Percentiles rank a stretch among this genome's conserved stretches.
These are phyloP conservation scores for Thera obeliscata DNA, from an alignment of 2,888 invertebrate species.

Conservation along the genomic window DNA sequence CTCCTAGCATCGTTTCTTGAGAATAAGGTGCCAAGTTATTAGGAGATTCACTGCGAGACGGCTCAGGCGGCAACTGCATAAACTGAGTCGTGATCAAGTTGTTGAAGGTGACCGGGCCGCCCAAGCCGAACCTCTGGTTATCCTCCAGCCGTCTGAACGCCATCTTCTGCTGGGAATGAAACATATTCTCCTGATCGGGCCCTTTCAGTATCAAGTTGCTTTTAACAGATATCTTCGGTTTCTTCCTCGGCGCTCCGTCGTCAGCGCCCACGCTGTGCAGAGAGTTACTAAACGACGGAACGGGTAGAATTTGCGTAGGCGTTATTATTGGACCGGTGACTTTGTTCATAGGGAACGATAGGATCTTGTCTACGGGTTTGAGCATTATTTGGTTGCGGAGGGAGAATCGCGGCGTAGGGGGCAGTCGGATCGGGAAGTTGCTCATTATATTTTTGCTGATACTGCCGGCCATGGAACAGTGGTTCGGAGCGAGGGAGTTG, in stretches of 20 bases:
- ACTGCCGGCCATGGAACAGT: constrained; percentile 60
- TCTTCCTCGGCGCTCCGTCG: constrained; percentile 74
- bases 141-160: constrained; percentile 76
- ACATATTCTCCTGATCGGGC: constrained; percentile 79
- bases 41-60: constrained; percentile 69
- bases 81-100: constrained; percentile 78
- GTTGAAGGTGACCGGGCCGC: constrained; percentile 75
- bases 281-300: constrained; percentile 72
- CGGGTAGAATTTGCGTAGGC: constrained; percentile 75
- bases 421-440: constrained; percentile 74
- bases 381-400: constrained; percentile 70
- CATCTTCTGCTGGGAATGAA: constrained; percentile 80
- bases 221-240: constrained; percentile 81
- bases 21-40: constrained; percentile 67
- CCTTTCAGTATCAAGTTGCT: constrained; percentile 80
- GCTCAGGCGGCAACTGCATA: constrained; percentile 75
- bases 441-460: constrained; percentile 72
- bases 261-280: constrained; percentile 66
- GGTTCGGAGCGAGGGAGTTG: constrained; percentile 62
- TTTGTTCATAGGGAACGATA: constrained; percentile 65
- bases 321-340: constrained; percentile 75
- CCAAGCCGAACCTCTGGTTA: constrained; percentile 72
- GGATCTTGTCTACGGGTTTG: constrained; percentile 70
- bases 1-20: constrained; percentile 65
- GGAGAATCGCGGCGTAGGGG: constrained; percentile 63